Evolutionary conservation across 2,888 invertebrate species (phyloP).

Genomic region (Dynastes maya): DNA sequence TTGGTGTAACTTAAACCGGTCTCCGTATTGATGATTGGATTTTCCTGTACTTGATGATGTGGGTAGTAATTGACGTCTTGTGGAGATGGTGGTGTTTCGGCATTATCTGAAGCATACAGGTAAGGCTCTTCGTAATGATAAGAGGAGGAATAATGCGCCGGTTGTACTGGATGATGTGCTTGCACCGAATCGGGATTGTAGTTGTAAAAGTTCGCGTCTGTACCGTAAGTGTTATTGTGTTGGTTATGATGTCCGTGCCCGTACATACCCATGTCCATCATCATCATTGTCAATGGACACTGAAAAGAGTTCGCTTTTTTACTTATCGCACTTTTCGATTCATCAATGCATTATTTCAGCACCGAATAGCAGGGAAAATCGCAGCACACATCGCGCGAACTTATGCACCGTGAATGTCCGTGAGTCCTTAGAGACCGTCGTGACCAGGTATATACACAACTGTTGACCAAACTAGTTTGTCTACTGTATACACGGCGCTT

Average conservation of each 20-base stretch:
- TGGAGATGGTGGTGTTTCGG: constrained; percentile 68
- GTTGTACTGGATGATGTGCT: constrained; percentile 65
- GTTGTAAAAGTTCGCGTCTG: constrained; percentile 66
- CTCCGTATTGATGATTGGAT: constrained; percentile 85
- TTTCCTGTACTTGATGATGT: constrained; percentile 69
- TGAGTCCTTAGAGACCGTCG: constrained; percentile 49
- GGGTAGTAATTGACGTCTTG: constrained; percentile 72
- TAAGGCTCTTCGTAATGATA: constrained; percentile 69
- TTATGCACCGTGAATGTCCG: constrained; percentile 39
- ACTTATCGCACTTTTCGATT: constrained; percentile 31
- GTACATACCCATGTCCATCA: constrained; percentile 89
- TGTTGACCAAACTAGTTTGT: constrained; percentile 57
- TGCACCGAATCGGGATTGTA: constrained; percentile 62
- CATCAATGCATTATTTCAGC: constrained; percentile 29
- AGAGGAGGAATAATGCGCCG: constrained; percentile 67
- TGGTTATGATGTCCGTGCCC: constrained; percentile 75
- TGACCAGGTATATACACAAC: constrained; percentile 54
- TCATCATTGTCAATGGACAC: constrained; percentile 75
- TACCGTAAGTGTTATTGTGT: constrained; percentile 68
- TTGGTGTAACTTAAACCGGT: constrained; percentile 93
- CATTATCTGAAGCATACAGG: constrained; percentile 65
- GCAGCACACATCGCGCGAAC: constrained; percentile 36
- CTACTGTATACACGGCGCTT: constrained; percentile 54
- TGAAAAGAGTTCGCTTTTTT: constrained; percentile 25
- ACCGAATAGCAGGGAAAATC: constrained; percentile 29